These are phyloP conservation scores for Metaphire vulgaris DNA, from an alignment of 1,140 invertebrate genomes.

Conservation along the genomic window DNA sequence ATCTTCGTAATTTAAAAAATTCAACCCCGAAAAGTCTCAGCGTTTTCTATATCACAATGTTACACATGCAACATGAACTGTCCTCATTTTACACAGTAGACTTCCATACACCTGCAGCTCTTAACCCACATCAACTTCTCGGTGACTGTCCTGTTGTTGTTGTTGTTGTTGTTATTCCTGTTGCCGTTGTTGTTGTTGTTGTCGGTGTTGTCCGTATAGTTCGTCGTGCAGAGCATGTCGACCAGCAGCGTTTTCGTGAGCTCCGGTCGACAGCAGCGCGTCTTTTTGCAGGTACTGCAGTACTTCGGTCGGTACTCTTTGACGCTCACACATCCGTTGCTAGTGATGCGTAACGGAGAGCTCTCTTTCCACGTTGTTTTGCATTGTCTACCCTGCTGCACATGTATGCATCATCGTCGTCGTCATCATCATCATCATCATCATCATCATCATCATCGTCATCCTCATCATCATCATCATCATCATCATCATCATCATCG, in stretches of 20 bases:
- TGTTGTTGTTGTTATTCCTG: not conserved
- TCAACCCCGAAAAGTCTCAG: no score
- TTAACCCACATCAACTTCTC: conserved; percentile 29
- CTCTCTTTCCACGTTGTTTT: conserved; percentile 57
- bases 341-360: conserved; percentile 54
- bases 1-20: no score
- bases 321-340: conserved; percentile 59
- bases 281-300: conserved; percentile 56
- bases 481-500: not conserved
- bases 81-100: not conserved
- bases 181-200: conserved; percentile 1
- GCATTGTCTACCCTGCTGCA: conserved; percentile 60
- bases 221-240: conserved; percentile 34
- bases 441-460: conserved; percentile 22
- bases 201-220: not conserved
- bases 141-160: conserved; percentile 7
- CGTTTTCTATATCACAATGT: no score
- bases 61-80: no score
- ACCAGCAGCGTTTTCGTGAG: conserved; percentile 59
- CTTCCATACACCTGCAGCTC: conserved; percentile 27
- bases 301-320: conserved; percentile 59
- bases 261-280: conserved; percentile 55
- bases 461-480: not conserved
- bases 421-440: not conserved
- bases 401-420: not conserved